Percentiles rank a stretch among this genome's conserved stretches.
Conservation (phyloP, 2,888 invertebrate genomes). For the Dorcus parallelipipedus region DNA sequence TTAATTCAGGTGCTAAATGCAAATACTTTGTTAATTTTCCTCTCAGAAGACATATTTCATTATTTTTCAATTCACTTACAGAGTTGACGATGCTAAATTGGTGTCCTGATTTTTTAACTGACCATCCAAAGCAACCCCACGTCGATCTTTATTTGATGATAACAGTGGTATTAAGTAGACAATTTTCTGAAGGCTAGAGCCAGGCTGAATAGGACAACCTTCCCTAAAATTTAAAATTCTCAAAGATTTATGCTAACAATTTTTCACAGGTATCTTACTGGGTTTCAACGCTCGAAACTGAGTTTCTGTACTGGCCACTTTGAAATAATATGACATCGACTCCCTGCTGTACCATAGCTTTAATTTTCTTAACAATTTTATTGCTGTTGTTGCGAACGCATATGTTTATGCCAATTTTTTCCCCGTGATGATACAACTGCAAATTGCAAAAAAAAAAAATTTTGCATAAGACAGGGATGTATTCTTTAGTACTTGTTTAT, state of each 20-base stretch:
- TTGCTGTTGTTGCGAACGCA: conserved; percentile 91
- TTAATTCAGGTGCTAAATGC: no score
- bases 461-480: neutral
- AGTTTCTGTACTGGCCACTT: conserved; percentile 89
- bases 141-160: conserved; percentile 73
- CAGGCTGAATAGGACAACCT: conserved; percentile 85
- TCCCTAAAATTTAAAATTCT: conserved; percentile 56
- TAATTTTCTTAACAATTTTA: conserved; percentile 93
- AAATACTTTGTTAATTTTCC: no score
- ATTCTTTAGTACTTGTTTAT: conserved; percentile 59
- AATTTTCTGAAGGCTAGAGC: conserved; percentile 84
- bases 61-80: conserved; percentile 57
- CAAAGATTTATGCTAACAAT: neutral
- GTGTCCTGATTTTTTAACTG: conserved; percentile 79
- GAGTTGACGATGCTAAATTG: conserved; percentile 86
- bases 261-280: conserved; percentile 59
- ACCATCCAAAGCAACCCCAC: conserved; percentile 90
- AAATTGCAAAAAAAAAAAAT: conserved; percentile 8
- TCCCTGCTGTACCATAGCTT: conserved; percentile 89
- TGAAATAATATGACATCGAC: conserved; percentile 95
- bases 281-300: conserved; percentile 84
- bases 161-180: conserved; percentile 78
- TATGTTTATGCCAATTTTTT: conserved; percentile 85
- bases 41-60: neutral
- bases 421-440: conserved; percentile 72